phyloP scores from a whole-genome alignment of 2,888 invertebrate genomes.

The Campaea margaritaria region DNA sequence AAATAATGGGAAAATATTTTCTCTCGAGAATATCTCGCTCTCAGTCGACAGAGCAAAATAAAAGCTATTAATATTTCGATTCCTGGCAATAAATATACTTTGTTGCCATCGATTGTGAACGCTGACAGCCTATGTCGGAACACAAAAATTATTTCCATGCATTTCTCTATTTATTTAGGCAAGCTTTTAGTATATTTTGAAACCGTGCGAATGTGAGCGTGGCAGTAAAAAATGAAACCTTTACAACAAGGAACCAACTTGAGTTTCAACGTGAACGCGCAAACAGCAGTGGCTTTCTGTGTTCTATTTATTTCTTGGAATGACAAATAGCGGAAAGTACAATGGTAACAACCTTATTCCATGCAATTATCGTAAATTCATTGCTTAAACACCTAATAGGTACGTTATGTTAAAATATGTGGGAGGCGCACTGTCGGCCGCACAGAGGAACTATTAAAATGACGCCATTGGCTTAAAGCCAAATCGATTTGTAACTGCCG shows the following conservation, averaged over 20 bases:
- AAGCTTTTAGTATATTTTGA: slow-evolving; percentile 15
- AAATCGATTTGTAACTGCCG: slow-evolving; percentile 83
- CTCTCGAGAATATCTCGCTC: slow-evolving; percentile 22
- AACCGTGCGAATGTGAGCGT: background rate
- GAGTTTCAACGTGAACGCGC: slow-evolving; percentile 16
- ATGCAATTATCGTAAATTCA: slow-evolving; percentile 31
- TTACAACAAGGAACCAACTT: slow-evolving; percentile 20
- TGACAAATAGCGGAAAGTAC: slow-evolving; percentile 7
- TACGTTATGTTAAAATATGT: slow-evolving; percentile 50
- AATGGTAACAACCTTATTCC: slow-evolving; percentile 9
- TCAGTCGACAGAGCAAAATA: slow-evolving; percentile 27
- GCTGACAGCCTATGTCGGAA: slow-evolving; percentile 19
- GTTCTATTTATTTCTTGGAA: slow-evolving; percentile 2
- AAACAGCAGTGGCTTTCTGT: slow-evolving; percentile 19
- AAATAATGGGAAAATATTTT: slow-evolving; percentile 40
- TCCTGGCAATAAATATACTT: slow-evolving; percentile 31
- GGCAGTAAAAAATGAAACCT: slow-evolving; percentile 7
- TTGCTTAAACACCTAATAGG: slow-evolving; percentile 39
- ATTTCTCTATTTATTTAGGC: slow-evolving; percentile 14
- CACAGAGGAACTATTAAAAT: slow-evolving; percentile 77
- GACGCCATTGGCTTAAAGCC: slow-evolving; percentile 78
- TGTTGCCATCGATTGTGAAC: slow-evolving; percentile 28
- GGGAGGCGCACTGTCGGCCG: slow-evolving; percentile 48
- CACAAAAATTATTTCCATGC: slow-evolving; percentile 16
- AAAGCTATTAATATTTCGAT: slow-evolving; percentile 37